Conservation (phyloP, 2,888 invertebrate genomes). For the Pseudococcus longispinus region DNA sequence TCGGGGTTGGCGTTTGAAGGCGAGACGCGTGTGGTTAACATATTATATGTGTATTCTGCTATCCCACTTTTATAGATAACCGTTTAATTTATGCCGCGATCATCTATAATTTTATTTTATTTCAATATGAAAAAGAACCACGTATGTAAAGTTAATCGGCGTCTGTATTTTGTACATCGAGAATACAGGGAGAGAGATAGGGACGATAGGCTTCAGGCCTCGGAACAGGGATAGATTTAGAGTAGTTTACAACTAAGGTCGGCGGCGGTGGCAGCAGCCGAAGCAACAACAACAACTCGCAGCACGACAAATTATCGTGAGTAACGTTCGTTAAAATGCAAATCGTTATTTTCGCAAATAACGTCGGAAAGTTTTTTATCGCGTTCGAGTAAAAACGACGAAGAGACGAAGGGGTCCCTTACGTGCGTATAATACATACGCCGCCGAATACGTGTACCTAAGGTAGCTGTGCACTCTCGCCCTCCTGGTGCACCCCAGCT, state of each 20-base stretch:
- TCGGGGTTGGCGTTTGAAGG: not conserved
- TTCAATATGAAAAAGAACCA: not conserved
- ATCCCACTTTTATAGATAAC: not conserved
- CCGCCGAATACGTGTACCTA: not conserved
- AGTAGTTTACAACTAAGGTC: not conserved
- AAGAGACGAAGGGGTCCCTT: not conserved
- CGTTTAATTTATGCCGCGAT: conserved; percentile 28
- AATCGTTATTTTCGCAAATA: conserved; percentile 41
- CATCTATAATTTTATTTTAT: not conserved
- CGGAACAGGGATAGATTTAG: not conserved
- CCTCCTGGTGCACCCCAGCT: not conserved
- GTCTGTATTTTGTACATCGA: not conserved
- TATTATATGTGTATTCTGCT: not conserved
- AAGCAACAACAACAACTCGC: not conserved
- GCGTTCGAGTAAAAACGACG: not conserved
- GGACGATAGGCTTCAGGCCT: no score
- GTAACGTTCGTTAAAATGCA: conserved; percentile 38
- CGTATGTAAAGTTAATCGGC: conserved; percentile 11
- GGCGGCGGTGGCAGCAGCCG: not conserved
- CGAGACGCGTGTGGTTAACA: not conserved
- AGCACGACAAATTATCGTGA: conserved; percentile 35
- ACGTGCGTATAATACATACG: not conserved
- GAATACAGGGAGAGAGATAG: not conserved
- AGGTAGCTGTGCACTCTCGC: not conserved
- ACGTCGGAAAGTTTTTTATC: conserved; percentile 36